Percentiles rank a stretch among this genome's conserved stretches.
These are phyloP conservation scores for Tachuris rubrigastra DNA, from an alignment of 2,113 vertebrate species.

Conservation along the genomic window DNA sequence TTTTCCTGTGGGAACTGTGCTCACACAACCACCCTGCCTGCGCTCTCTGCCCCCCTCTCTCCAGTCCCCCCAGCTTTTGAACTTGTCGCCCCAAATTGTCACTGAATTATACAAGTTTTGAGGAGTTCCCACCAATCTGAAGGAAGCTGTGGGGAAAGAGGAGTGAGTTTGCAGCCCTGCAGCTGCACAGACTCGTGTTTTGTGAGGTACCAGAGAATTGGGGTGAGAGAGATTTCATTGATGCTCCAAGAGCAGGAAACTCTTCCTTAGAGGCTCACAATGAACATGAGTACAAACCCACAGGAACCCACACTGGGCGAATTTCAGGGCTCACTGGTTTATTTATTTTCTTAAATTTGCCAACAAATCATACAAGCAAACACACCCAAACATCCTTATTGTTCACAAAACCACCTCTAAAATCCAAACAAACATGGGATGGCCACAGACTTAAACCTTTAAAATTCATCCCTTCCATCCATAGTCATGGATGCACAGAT, in stretches of 20 bases:
- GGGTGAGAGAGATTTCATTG: background rate
- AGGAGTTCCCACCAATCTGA: background rate
- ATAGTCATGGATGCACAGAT: background rate
- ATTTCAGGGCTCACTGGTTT: background rate
- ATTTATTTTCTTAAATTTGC: background rate
- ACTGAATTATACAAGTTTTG: background rate
- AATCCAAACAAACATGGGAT: background rate
- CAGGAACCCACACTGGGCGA: rapidly evolving
- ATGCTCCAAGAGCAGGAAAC: background rate
- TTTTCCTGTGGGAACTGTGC: background rate
- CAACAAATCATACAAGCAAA: background rate
- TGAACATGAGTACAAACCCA: background rate
- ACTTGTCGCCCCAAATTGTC: background rate
- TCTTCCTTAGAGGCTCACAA: background rate
- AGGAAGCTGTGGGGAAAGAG: background rate
- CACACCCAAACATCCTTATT: background rate
- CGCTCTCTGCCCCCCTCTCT: background rate
- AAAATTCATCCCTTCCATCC: background rate
- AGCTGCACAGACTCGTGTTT: background rate
- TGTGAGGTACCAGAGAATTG: background rate
- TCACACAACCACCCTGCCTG: background rate
- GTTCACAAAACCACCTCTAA: background rate
- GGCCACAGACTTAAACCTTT: background rate
- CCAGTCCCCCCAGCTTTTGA: background rate
- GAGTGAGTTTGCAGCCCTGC: background rate